phyloP scores from a whole-genome alignment of 2,113 vertebrate species.

The Cettia cetti region DNA sequence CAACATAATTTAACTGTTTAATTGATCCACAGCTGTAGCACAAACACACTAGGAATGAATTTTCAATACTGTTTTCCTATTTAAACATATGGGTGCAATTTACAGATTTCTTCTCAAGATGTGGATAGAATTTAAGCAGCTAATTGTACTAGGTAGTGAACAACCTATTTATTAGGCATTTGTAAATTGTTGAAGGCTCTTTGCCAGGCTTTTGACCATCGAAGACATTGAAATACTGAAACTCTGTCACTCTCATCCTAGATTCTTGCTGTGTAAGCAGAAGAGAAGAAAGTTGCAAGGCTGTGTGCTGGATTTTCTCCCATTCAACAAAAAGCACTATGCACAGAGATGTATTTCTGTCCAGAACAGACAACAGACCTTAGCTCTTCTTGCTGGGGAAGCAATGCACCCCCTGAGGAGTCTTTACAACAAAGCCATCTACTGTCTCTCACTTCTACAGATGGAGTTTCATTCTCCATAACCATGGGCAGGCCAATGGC shows the following conservation, averaged over 20 bases:
- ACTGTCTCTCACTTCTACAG: accelerated
- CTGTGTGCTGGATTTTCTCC: background rate
- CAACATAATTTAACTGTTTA: background rate
- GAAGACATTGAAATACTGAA: background rate
- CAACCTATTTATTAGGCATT: background rate
- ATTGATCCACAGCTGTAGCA: background rate
- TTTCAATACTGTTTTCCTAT: background rate
- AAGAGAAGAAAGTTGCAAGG: background rate
- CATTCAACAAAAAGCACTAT: background rate
- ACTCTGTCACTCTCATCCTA: background rate
- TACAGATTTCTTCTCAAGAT: background rate
- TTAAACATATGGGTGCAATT: background rate
- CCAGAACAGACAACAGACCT: background rate
- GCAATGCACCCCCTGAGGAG: accelerated
- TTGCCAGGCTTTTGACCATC: background rate
- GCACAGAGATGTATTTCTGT: background rate
- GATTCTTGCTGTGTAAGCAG: background rate
- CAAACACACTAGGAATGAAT: background rate
- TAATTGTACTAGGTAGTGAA: background rate
- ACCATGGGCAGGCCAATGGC: background rate
- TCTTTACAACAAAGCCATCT: background rate
- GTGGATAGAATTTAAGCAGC: background rate
- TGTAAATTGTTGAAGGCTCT: background rate
- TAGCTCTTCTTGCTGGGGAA: background rate
- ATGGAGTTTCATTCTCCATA: background rate